Evolutionary conservation across 2,113 vertebrate species (phyloP).

Genomic region (Gasterosteus aculeatus): DNA sequence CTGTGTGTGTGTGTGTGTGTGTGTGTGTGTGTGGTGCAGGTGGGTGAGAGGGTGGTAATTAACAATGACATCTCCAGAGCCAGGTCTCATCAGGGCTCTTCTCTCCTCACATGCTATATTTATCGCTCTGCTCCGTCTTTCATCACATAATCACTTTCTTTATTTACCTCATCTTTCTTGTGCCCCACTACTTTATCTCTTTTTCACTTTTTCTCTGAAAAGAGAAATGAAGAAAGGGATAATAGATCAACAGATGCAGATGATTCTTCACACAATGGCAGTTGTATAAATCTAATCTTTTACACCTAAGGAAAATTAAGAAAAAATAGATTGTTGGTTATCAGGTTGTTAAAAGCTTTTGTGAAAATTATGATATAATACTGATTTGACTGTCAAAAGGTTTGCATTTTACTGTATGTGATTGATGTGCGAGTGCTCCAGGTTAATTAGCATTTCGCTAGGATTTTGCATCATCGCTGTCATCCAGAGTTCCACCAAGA

Average conservation of each 20-base stretch:
- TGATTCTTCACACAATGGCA: constrained; percentile 31
- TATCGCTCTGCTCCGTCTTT: constrained; percentile 62
- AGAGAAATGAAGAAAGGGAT: constrained; percentile 39
- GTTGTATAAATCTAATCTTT: constrained; percentile 29
- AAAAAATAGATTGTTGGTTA: constrained; percentile 55
- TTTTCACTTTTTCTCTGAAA: constrained; percentile 39
- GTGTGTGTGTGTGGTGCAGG: constrained; percentile 60
- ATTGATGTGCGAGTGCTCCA: constrained; percentile 32
- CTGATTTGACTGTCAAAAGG: constrained; percentile 51
- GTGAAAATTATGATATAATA: constrained; percentile 58
- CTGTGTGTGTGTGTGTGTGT: constrained; percentile 24
- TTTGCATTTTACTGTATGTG: constrained; percentile 39
- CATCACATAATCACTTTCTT: constrained; percentile 76
- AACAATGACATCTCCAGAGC: constrained; percentile 73
- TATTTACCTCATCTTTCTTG: constrained; percentile 47
- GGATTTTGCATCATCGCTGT: constrained; percentile 31
- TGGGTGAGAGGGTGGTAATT: constrained; percentile 72
- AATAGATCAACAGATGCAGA: constrained; percentile 37
- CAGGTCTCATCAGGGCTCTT: constrained; percentile 73
- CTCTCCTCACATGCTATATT: constrained; percentile 64
- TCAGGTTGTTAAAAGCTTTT: constrained; percentile 45
- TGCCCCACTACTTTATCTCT: constrained; percentile 20
- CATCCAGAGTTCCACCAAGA: background rate
- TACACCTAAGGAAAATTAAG: constrained; percentile 32
- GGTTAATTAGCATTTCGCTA: constrained; percentile 59